phyloP scores from a whole-genome alignment of 2,888 invertebrate genomes.

The Myathropa florea region DNA sequence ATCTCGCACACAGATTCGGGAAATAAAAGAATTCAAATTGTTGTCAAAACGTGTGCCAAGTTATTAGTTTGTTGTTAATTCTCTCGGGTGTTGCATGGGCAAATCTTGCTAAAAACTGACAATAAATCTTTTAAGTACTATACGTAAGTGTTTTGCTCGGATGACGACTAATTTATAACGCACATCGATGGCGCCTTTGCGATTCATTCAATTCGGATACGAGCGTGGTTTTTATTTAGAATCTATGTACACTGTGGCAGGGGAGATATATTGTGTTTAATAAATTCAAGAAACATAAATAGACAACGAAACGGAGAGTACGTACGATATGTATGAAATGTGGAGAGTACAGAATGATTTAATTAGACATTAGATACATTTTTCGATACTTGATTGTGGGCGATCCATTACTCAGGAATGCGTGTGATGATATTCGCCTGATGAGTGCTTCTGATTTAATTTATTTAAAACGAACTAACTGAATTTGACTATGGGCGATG shows the following conservation, averaged over 20 bases:
- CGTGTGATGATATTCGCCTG: not conserved
- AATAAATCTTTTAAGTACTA: slow-evolving; percentile 28
- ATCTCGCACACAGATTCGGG: not conserved
- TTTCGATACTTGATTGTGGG: slow-evolving; percentile 12
- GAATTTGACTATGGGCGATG: not conserved
- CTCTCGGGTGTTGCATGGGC: not conserved
- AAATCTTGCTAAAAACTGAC: not conserved
- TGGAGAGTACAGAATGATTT: slow-evolving; percentile 18
- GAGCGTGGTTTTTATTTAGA: not conserved
- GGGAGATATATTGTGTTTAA: not conserved
- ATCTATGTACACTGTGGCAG: not conserved
- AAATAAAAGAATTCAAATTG: not conserved
- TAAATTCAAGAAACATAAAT: not conserved
- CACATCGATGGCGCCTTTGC: slow-evolving; percentile 22
- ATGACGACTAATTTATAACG: slow-evolving; percentile 36
- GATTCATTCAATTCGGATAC: not conserved
- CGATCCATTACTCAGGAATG: slow-evolving; percentile 47
- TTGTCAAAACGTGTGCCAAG: not conserved
- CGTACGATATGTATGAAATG: not conserved
- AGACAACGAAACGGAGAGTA: not conserved
- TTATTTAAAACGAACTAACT: not conserved
- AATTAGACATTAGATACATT: slow-evolving; percentile 35
- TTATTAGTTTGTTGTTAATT: not conserved
- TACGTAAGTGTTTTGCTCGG: slow-evolving; percentile 10
- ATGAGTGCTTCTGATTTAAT: slow-evolving; percentile 42